phyloP scores from a whole-genome alignment of 2,888 invertebrate genomes.

The Eueremaeus valkanovi region DNA sequence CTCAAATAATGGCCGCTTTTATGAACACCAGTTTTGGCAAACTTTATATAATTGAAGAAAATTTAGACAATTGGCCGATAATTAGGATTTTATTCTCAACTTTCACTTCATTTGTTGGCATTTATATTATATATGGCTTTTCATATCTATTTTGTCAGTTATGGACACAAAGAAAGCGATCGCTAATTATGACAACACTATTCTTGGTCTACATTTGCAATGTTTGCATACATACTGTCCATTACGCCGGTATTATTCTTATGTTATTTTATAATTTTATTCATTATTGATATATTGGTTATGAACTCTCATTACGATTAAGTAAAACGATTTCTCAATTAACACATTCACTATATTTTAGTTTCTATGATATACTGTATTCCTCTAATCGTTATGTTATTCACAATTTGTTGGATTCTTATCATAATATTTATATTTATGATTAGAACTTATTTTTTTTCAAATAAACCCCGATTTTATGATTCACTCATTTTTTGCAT shows the following conservation, averaged over 20 bases:
- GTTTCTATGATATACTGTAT: not conserved
- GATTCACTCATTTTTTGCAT: too few species aligned
- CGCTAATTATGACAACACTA: constrained; percentile 39
- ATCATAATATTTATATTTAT: too few species aligned
- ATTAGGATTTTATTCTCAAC: not conserved
- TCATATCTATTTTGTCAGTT: not conserved
- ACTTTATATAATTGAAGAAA: not conserved
- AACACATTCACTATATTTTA: not conserved
- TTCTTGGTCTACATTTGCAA: not conserved
- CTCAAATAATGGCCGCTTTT: not conserved
- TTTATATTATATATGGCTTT: not conserved
- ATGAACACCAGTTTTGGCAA: not conserved
- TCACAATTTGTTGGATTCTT: too few species aligned
- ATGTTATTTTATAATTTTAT: not conserved
- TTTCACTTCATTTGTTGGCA: not conserved
- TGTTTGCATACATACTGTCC: constrained; percentile 1
- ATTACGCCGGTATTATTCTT: not conserved
- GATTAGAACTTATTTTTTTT: too few species aligned
- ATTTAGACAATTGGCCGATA: not conserved
- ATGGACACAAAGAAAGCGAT: constrained; percentile 32
- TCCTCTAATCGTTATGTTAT: too few species aligned
- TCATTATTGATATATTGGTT: not conserved
- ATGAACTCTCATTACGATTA: not conserved
- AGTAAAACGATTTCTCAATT: not conserved
- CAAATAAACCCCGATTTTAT: too few species aligned